A percentile compares a stretch with the other conserved stretches of the same genome.
These are phyloP conservation scores for Mamestra configurata DNA, from an alignment of 1,140 invertebrate genomes.

Conservation along the genomic window DNA sequence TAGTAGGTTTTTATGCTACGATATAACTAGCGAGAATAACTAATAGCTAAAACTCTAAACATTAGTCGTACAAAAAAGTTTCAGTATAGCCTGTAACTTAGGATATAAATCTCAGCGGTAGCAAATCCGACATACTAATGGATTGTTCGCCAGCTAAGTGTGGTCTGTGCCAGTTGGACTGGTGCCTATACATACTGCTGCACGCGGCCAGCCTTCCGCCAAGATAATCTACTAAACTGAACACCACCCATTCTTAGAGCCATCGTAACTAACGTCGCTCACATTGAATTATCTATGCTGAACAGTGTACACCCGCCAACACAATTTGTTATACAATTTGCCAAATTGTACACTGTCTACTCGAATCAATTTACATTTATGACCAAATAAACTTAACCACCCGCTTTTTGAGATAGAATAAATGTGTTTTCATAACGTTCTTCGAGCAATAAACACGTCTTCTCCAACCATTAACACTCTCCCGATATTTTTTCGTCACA, in stretches of 20 bases:
- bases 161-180: constrained; percentile 73
- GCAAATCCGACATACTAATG: constrained; percentile 77
- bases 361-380: constrained; percentile 36
- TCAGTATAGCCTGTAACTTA: constrained; percentile 47
- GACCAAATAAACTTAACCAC: neutral
- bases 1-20: constrained; percentile 10
- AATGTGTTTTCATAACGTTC: neutral
- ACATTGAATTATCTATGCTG: constrained; percentile 53
- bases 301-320: constrained; percentile 50
- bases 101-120: constrained; percentile 69
- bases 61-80: constrained; percentile 47
- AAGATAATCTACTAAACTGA: constrained; percentile 69
- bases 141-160: constrained; percentile 72
- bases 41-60: constrained; percentile 32
- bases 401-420: neutral
- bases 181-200: constrained; percentile 55
- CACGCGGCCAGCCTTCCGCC: constrained; percentile 40
- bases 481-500: constrained; percentile 9
- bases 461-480: neutral
- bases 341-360: constrained; percentile 18
- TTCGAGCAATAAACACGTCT: neutral
- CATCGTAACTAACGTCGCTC: constrained; percentile 55
- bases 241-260: constrained; percentile 61
- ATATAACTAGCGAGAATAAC: neutral
- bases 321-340: constrained; percentile 47